These are phyloP conservation scores for Pherbina coryleti DNA, from an alignment of 2,888 invertebrate genomes.

Conservation along the genomic window DNA sequence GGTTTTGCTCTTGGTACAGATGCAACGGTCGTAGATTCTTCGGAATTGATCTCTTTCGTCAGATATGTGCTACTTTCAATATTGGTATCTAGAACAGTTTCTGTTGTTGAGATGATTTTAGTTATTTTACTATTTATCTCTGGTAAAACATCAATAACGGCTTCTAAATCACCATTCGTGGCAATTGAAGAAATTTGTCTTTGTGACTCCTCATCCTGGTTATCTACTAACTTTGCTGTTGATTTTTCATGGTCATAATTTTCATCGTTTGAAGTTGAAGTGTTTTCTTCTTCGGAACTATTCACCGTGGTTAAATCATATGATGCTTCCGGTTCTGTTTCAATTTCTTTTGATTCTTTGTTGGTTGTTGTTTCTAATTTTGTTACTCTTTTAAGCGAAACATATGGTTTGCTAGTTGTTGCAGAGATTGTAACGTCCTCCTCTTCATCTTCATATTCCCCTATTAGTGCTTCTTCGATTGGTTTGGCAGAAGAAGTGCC, in stretches of 20 bases:
- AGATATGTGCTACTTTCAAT: too few relatives aligned
- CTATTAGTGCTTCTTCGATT: neutral
- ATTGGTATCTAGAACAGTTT: too few relatives aligned
- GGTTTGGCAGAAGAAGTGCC: neutral
- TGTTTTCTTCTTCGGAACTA: neutral
- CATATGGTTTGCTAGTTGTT: neutral
- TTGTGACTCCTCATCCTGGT: too few relatives aligned
- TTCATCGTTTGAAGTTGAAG: neutral
- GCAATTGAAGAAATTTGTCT: too few relatives aligned
- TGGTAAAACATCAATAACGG: too few relatives aligned
- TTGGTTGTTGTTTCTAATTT: neutral
- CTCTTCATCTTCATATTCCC: neutral
- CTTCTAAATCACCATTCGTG: too few relatives aligned
- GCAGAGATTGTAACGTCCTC: neutral
- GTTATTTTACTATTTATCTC: too few relatives aligned
- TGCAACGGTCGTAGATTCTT: neutral
- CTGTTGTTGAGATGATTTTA: too few relatives aligned
- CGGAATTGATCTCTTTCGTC: neutral
- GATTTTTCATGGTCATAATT: neutral
- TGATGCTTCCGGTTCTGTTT: neutral
- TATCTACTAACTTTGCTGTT: neutral
- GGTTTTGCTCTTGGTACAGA: neutral
- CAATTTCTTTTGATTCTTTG: neutral
- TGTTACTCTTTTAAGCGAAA: neutral
- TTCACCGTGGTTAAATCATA: neutral